These are phyloP conservation scores for Linepithema humile DNA, from an alignment of 1,140 invertebrate genomes.

Conservation along the genomic window DNA sequence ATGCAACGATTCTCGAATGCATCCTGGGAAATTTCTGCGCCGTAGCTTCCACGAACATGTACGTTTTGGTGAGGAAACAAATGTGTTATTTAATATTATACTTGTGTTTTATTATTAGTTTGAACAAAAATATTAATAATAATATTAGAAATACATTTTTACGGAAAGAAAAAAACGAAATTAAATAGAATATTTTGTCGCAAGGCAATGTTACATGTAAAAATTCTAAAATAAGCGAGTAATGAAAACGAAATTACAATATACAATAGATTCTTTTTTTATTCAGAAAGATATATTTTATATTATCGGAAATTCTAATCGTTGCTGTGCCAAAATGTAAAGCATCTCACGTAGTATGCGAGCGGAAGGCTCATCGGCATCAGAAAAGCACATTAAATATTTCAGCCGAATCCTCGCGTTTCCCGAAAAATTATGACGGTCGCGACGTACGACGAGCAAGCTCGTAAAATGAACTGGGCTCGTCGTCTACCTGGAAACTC, in stretches of 20 bases:
- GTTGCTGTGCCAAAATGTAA: background rate
- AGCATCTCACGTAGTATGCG: background rate
- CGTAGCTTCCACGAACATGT: background rate
- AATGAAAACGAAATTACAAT: no score
- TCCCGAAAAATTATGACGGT: conserved; percentile 54
- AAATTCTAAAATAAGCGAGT: no score
- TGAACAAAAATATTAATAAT: background rate
- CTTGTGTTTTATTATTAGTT: no score
- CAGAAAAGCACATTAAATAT: background rate
- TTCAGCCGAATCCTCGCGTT: background rate
- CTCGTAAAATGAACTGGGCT: conserved; percentile 69
- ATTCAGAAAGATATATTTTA: no score
- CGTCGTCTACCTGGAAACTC: conserved; percentile 70
- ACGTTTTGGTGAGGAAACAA: background rate
- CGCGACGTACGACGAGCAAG: conserved; percentile 42
- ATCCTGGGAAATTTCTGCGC: conserved; percentile 24
- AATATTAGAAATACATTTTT: background rate
- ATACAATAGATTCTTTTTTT: no score
- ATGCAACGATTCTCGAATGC: conserved; percentile 45
- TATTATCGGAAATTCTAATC: no score
- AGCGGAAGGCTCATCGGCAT: no score
- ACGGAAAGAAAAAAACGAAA: background rate
- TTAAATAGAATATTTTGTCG: no score
- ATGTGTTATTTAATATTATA: background rate
- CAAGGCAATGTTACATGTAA: no score